phyloP scores from a whole-genome alignment of 2,797 vertebrate genomes.

The Capromys pilorides region DNA sequence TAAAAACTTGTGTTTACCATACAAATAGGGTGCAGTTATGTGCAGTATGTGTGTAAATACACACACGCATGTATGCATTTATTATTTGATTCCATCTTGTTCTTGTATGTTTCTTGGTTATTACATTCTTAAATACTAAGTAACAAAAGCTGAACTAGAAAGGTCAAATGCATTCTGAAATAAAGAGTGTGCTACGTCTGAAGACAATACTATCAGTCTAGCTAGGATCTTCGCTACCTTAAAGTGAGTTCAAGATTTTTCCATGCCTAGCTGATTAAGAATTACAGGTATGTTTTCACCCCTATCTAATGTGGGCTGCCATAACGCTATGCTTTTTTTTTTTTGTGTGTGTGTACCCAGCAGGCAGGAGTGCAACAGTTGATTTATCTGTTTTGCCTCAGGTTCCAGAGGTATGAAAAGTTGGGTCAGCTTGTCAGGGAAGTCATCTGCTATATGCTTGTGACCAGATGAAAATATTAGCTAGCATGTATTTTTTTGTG shows the following conservation, averaged over 20 bases:
- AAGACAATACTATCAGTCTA: neutral
- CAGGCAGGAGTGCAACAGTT: neutral
- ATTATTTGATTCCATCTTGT: neutral
- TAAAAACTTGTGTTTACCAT: neutral
- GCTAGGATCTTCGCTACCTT: neutral
- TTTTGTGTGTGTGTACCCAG: neutral
- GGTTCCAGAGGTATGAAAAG: neutral
- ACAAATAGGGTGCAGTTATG: neutral
- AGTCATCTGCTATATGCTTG: neutral
- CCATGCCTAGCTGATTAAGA: neutral
- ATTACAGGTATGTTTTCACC: neutral
- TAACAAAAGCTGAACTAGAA: neutral
- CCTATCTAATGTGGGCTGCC: neutral
- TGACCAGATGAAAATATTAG: neutral
- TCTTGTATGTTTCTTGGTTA: neutral
- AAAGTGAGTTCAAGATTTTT: neutral
- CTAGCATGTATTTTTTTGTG: neutral
- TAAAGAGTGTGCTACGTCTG: neutral
- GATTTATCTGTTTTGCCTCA: neutral
- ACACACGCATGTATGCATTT: too few relatives aligned
- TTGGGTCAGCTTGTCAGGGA: neutral
- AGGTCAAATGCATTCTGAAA: neutral
- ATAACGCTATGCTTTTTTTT: neutral
- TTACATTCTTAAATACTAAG: neutral
- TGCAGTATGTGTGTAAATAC: neutral